phyloP scores from a whole-genome alignment of 1,140 invertebrate genomes.

The Pseudomyrmex dendroicus region DNA sequence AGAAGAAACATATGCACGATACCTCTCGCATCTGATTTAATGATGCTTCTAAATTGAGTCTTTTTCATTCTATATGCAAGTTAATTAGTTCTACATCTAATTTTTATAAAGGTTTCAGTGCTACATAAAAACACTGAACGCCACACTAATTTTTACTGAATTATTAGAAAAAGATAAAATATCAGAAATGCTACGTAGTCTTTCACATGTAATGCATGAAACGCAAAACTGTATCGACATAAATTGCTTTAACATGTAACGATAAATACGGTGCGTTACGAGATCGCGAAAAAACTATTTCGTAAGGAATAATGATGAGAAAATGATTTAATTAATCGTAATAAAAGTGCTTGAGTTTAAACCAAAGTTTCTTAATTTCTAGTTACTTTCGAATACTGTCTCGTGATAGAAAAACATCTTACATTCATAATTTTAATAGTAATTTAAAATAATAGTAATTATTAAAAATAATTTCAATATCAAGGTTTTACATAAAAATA shows the following conservation, averaged over 20 bases:
- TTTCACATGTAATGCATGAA: conserved; percentile 49
- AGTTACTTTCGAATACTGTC: too few species aligned
- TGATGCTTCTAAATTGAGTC: neutral
- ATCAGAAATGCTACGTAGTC: neutral
- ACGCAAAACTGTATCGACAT: conserved; percentile 55
- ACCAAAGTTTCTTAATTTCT: too few species aligned
- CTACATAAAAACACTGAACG: too few species aligned
- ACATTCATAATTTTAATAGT: too few species aligned
- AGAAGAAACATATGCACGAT: conserved; percentile 9
- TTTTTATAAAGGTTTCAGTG: too few species aligned
- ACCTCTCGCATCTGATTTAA: neutral
- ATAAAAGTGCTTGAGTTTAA: neutral
- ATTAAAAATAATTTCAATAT: too few species aligned
- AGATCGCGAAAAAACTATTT: conserved; percentile 48
- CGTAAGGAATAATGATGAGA: too few species aligned
- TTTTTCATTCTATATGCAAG: too few species aligned
- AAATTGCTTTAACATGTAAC: conserved; percentile 51
- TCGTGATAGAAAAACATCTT: too few species aligned
- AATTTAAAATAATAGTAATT: too few species aligned
- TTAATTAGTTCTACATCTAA: too few species aligned
- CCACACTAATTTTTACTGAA: neutral
- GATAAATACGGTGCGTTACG: conserved; percentile 45
- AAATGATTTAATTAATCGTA: neutral
- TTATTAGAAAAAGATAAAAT: conserved; percentile 13
- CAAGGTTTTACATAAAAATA: too few species aligned